A percentile compares a stretch with the other conserved stretches of the same genome.
Conservation (phyloP, 2,113 vertebrate genomes). For the Peromyscus leucopus region DNA sequence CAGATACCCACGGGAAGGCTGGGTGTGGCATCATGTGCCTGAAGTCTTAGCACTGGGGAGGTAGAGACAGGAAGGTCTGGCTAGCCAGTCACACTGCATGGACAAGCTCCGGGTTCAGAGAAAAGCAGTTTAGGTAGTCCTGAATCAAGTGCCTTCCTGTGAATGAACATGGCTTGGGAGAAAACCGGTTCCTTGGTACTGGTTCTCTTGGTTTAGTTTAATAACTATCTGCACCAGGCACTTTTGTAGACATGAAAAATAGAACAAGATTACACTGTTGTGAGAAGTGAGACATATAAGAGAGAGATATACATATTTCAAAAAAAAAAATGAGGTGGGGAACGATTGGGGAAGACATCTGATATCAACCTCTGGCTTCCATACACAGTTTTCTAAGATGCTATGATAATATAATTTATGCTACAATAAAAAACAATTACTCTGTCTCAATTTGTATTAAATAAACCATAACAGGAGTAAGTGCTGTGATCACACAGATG, state of each 20-base stretch:
- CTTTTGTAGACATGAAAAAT: neutral
- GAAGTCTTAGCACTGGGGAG: neutral
- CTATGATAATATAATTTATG: neutral
- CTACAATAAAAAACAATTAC: neutral
- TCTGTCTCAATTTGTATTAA: neutral
- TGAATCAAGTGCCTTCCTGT: neutral
- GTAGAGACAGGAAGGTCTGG: neutral
- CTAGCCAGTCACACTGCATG: neutral
- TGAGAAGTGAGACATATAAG: neutral
- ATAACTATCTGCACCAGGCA: neutral
- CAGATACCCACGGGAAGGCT: neutral
- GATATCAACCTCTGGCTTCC: neutral
- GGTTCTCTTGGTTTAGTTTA: neutral
- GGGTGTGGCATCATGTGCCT: neutral
- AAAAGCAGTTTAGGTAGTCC: neutral
- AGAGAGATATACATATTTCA: neutral
- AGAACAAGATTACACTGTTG: neutral
- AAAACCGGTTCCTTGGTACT: neutral
- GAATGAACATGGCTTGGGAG: neutral
- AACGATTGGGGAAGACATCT: neutral
- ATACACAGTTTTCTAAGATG: neutral
- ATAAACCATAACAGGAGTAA: neutral
- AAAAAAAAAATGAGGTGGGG: neutral
- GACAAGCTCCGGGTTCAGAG: neutral
- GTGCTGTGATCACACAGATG: neutral